Evolutionary conservation across 2,888 invertebrate species (phyloP), one percentile per base, ranked within the genome.

Genomic region (Zaprionus bogoriensis): DNA sequence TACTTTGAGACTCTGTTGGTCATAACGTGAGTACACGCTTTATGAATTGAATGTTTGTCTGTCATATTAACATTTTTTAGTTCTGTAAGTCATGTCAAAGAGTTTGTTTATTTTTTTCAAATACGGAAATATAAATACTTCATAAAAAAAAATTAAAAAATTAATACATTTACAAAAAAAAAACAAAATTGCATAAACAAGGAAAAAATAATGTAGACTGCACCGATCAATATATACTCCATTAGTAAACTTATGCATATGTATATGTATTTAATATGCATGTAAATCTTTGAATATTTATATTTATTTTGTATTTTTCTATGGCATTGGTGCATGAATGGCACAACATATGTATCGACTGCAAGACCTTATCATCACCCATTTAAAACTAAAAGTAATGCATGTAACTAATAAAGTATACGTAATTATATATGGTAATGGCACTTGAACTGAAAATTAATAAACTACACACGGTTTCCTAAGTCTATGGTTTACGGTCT

Each of bases 401-500:
- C 25, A 17, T 44, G 32, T 48, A 6, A 19, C 17, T 59, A 20
- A n/a, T n/a, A n/a, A n/a, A n/a, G n/a, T n/a, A n/a, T 58, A 10
- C 53, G 27, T 61, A 14, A 47, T 17, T 46, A 22, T 53, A 41
- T 64, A 27, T 30, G 19, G 55, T 83, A 80, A 82, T 82, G 81
- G 81, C 81, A 82, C 81, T 82, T 82, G 67, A 82, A 82, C 72
- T 80, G 67, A 82, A 86, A 86, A 66, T 80, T 83, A 77, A 54
- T 28, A 20, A 46, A 23, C 54, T 75, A 68, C 57, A 55, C 60
- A 73, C 41, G 54, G 36, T 69, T 55, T 55, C 19, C 53, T 71
- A 54, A 36, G 3, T 25, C 30, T 22, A 7, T 20, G 1, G 19
- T 41, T 6, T 20, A 20, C 9, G 2, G 6, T 27, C 27, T 3